Base-by-base conservation (phyloP, 35 echinoderm and acorn worm genomes). In the Eucidaris tribuloides region DNA sequence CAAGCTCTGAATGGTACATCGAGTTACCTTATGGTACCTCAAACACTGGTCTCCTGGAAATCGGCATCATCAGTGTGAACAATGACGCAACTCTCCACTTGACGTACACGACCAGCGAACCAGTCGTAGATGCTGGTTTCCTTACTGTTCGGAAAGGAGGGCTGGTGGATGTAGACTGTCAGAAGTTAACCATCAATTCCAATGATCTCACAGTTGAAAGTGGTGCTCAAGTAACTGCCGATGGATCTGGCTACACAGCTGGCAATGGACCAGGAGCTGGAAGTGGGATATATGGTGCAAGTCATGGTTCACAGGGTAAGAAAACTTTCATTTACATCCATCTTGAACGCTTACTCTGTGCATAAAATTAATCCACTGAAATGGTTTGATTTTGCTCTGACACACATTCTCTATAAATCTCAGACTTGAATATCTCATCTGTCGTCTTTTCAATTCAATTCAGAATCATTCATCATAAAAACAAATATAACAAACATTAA, bases 251-350 rank as follows among this genome's bases (percentile, higher is more conserved):
- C 30, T 81, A 66, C 59, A 4, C 17, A 19, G 42, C 59, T 23
- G 45, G 79, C 28, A 61, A 63, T 33, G 93, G 93, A 15, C 65
- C 79, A 70, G 93, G 93, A 23, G 62, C 62, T 65, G 82, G 79
- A 78, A 79, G 24, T n/a, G 24, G 71, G 18, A 19, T 15, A 41
- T 48, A 78, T 14, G 93, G 93, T 58, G 93, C 83, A 70, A 84
- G 87, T 57, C 88, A 96, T 96, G 93, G 29, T 61, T 91, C 93
- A 44, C 18, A 42, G 87, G 93, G 93, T 96, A 57, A 25, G 56
- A 71, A 37, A 9, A 37, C 19, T 4, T n/a, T 52, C 48, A 52
- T n/a, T n/a, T n/a, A n/a, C n/a, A n/a, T n/a, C n/a, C n/a, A n/a
- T n/a, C n/a, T n/a, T n/a, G n/a, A n/a, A n/a, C n/a, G n/a, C n/a